These are phyloP conservation scores for Pseudolycoriella hygida DNA, from an alignment of 2,888 invertebrate species.

Conservation along the genomic window DNA sequence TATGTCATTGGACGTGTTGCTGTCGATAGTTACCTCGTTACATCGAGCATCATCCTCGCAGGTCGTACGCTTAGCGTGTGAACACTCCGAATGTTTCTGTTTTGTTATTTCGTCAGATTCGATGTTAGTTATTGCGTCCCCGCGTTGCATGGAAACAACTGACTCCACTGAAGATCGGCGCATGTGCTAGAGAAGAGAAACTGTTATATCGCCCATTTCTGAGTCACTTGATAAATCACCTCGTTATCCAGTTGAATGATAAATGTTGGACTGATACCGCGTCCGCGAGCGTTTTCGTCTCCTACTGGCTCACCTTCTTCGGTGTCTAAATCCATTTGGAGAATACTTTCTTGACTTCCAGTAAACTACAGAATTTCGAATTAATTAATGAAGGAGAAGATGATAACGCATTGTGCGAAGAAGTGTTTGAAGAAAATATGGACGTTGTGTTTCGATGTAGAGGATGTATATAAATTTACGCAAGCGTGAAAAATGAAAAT, in stretches of 20 bases:
- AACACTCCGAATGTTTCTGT: slow-evolving; percentile 11
- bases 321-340: slow-evolving; percentile 52
- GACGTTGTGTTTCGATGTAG: too few species aligned
- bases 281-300: neutral
- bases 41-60: too few species aligned
- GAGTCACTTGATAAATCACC: neutral
- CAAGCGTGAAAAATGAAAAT: too few species aligned
- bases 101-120: neutral
- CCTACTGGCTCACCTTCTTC: slow-evolving; percentile 17
- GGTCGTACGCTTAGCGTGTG: too few species aligned
- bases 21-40: slow-evolving; percentile 11
- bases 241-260: slow-evolving; percentile 5
- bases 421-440: too few species aligned
- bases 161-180: slow-evolving; percentile 8
- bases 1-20: too few species aligned
- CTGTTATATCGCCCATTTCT: too few species aligned
- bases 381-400: neutral
- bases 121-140: neutral
- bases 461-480: too few species aligned
- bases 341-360: slow-evolving; percentile 69
- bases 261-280: slow-evolving; percentile 6
- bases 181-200: neutral
- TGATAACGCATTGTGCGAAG: neutral
- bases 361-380: slow-evolving; percentile 39
- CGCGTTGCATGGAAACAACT: slow-evolving; percentile 6